Conservation (phyloP, 2,113 vertebrate genomes). For the Aviceda subcristata region DNA sequence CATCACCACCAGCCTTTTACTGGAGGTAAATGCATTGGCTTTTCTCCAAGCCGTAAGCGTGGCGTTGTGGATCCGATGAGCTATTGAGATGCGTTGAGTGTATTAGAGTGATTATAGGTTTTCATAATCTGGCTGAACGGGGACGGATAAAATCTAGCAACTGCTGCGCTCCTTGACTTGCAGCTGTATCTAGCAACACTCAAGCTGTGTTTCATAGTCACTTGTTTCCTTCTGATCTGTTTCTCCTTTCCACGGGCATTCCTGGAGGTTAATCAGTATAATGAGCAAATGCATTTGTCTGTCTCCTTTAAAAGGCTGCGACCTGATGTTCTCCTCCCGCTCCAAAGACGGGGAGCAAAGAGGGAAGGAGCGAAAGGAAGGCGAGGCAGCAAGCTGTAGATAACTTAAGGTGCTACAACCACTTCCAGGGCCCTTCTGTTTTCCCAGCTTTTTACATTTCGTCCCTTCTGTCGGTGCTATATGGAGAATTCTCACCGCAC, state of each 20-base stretch:
- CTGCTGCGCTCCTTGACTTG: background rate
- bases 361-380: background rate
- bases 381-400: background rate
- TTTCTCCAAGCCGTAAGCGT: fast-evolving
- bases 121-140: background rate
- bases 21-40: background rate
- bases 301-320: background rate
- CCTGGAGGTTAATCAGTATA: background rate
- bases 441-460: background rate
- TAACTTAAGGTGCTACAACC: background rate
- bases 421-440: background rate
- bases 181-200: background rate
- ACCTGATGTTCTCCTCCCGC: background rate
- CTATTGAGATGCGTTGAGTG: background rate
- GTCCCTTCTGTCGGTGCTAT: background rate
- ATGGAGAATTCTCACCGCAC: background rate
- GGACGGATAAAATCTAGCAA: background rate
- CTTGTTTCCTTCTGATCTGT: background rate
- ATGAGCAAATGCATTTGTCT: background rate
- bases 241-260: background rate
- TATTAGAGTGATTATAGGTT: background rate
- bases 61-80: background rate
- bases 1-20: background rate
- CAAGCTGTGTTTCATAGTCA: background rate
- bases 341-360: background rate